A percentile compares a stretch with the other conserved stretches of the same genome.
Conservation (phyloP, 2,888 invertebrate species). For the Epinotia demarniana region DNA sequence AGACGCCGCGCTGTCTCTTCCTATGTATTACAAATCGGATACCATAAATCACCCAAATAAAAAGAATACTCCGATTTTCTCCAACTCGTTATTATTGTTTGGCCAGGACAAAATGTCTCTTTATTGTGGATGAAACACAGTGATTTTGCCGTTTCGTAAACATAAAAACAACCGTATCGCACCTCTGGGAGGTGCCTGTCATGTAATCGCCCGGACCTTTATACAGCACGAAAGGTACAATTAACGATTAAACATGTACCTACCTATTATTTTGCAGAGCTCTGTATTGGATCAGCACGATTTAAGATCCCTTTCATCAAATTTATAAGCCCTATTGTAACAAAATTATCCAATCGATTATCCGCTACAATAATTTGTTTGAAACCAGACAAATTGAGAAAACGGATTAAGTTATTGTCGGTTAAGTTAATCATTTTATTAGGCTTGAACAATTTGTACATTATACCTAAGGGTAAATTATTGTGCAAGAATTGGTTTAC, state of each 20-base stretch:
- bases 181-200: neutral
- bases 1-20: slow-evolving; percentile 68
- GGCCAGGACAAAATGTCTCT: slow-evolving; percentile 2
- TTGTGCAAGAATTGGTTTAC: neutral
- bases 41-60: slow-evolving; percentile 64
- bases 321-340: slow-evolving; percentile 33
- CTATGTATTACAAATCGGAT: slow-evolving; percentile 67
- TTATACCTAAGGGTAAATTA: neutral
- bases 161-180: neutral
- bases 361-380: slow-evolving; percentile 38
- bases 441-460: neutral
- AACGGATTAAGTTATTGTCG: slow-evolving; percentile 43
- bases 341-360: slow-evolving; percentile 36
- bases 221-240: neutral
- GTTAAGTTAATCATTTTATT: slow-evolving; percentile 36
- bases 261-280: slow-evolving; percentile 7
- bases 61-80: slow-evolving; percentile 53
- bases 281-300: slow-evolving; percentile 3
- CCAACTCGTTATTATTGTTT: slow-evolving; percentile 57
- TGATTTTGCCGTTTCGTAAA: slow-evolving; percentile 6
- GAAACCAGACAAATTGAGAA: slow-evolving; percentile 38
- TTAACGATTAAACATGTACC: slow-evolving; percentile 18
- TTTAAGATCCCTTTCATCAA: slow-evolving; percentile 24
- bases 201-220: slow-evolving; percentile 5
- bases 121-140: slow-evolving; percentile 4